Conservation (phyloP, 2,113 vertebrate genomes). For the Heloderma charlesbogerti region DNA sequence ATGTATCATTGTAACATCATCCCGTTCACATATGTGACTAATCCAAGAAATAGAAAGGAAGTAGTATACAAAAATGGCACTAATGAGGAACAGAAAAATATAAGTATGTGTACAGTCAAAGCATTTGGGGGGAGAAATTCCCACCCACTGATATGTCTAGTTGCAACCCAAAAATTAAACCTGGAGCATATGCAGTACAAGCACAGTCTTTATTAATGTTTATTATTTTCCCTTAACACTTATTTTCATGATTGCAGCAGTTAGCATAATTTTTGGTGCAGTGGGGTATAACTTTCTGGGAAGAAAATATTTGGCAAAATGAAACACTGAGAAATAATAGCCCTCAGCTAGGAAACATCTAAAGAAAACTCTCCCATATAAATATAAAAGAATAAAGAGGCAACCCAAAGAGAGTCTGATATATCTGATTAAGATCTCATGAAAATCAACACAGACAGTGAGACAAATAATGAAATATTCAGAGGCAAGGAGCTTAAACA, state of each 20-base stretch:
- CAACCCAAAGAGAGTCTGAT: slow-evolving; percentile 56
- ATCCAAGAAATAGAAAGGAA: background rate
- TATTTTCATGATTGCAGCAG: background rate
- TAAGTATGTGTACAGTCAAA: background rate
- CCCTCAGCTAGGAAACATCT: slow-evolving; percentile 31
- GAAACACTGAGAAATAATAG: slow-evolving; percentile 46
- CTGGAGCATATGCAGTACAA: background rate
- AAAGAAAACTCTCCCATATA: background rate
- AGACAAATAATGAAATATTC: slow-evolving; percentile 66
- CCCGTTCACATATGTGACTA: background rate
- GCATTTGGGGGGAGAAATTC: background rate
- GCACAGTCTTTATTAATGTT: background rate
- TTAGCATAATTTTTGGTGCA: slow-evolving; percentile 13
- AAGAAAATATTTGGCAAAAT: slow-evolving; percentile 34
- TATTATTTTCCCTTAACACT: background rate
- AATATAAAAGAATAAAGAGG: slow-evolving; percentile 54
- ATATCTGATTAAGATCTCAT: slow-evolving; percentile 67
- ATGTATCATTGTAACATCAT: background rate
- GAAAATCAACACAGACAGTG: slow-evolving; percentile 60
- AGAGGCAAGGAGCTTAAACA: slow-evolving; percentile 45
- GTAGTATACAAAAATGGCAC: background rate
- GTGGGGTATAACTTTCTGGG: background rate
- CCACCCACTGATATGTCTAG: background rate
- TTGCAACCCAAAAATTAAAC: background rate
- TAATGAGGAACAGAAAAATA: background rate